phyloP scores from a whole-genome alignment of 1,140 invertebrate genomes.

The Metaphire vulgaris region DNA sequence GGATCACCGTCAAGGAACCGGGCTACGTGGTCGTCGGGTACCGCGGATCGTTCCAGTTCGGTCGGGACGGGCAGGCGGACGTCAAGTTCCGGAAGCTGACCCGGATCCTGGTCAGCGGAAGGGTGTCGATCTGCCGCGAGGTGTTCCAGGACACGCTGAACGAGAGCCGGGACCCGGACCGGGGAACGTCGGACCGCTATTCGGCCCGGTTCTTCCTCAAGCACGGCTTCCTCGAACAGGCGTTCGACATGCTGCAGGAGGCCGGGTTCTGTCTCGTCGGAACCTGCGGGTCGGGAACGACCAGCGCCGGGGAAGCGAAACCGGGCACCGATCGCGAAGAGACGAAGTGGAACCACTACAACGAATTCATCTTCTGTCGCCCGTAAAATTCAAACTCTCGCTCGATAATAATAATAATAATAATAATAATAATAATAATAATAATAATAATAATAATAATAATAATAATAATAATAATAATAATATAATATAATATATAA shows the following conservation, averaged over 20 bases:
- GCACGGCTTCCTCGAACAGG: conserved; percentile 94
- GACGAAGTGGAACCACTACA: conserved; percentile 97
- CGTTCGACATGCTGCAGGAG: conserved; percentile 92
- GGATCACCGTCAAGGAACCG: conserved; percentile 25
- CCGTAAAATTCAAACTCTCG: conserved; percentile 14
- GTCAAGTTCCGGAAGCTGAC: conserved; percentile 97
- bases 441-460: no score
- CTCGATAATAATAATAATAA: no score
- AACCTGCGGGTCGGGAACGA: conserved; percentile 80
- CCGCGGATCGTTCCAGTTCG: conserved; percentile 97
- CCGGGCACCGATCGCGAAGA: conserved; percentile 91
- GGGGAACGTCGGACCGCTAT: conserved; percentile 82
- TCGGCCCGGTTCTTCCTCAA: conserved; percentile 95
- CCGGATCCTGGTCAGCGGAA: conserved; percentile 90
- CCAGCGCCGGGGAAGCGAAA: conserved; percentile 71
- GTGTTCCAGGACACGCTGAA: conserved; percentile 83
- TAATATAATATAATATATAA: no score
- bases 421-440: no score
- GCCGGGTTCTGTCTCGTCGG: conserved; percentile 67
- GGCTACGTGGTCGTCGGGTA: conserved; percentile 94
- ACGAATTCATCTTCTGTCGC: conserved; percentile 82
- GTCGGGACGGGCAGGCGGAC: conserved; percentile 87
- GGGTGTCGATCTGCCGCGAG: conserved; percentile 60
- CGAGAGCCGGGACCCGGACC: conserved; percentile 94
- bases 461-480: no score